Evolutionary conservation across 2,888 invertebrate genomes (phyloP), one percentile per base, ranked within the genome.

Genomic region (Epistrophe eligans): DNA sequence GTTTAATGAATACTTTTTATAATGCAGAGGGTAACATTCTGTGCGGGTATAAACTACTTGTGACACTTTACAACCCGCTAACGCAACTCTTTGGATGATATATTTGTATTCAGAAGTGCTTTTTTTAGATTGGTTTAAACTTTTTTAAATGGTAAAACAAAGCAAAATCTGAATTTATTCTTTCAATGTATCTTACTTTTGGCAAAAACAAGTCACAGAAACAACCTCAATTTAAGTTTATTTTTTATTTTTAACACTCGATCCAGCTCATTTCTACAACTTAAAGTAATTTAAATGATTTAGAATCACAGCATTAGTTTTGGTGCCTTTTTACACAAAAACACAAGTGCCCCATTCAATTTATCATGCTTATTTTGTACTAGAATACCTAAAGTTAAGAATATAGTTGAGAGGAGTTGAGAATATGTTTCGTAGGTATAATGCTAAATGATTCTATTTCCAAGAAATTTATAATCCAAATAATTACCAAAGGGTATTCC

Each of bases 391-490:
- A n/a, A 45, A 73, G 60, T 67, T 70, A 13, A 50, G 67, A 58
- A 24, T 24, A 66, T 73, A 73, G 60, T 60, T 83, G 77, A 72
- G 70, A 58, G 60, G 57, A 82, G 77, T 32, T 72, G 73, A 70
- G 55, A 50, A 71, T 76, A 40, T 67, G 73, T 24, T 64, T 32
- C 0, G 35, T 74, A 38, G 60, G 77, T 55, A 80, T 71, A 57
- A 72, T 43, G 70, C 50, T 64, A 84, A 84, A 84, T 80, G 74
- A 76, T 80, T 80, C 76, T 71, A 70, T 84, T 84, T 84, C 72
- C 71, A 76, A 76, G 80, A 80, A 84, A 84, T 84, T 80, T 80
- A 80, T 77, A 76, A 64, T 70, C 80, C 76, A 84, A 84, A 80
- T 80, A 84, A 80, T 84, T 84, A 84, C 84, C 43, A 80, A 76